Conservation (phyloP, 1,140 invertebrate species). For the Drosophila albomicans region DNA sequence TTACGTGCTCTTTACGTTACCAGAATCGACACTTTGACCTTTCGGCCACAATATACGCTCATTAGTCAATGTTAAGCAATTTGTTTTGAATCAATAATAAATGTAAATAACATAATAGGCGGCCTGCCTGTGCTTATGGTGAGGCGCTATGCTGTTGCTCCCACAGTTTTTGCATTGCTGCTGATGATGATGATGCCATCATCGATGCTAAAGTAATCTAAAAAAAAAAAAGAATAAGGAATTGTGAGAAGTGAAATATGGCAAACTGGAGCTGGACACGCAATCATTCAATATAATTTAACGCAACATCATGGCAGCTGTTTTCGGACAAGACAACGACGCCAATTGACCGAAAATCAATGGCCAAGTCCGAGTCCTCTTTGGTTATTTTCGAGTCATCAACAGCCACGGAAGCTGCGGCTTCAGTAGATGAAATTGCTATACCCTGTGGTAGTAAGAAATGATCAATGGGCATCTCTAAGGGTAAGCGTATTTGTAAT, state of each 20-base stretch:
- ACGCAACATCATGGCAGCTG: slow-evolving; percentile 75
- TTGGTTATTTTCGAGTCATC: slow-evolving; percentile 22
- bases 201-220: slow-evolving; percentile 45
- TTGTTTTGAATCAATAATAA: slow-evolving; percentile 81
- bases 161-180: slow-evolving; percentile 1
- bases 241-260: slow-evolving; percentile 71
- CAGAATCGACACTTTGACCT: slow-evolving; percentile 65
- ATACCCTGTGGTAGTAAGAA: neutral
- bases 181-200: slow-evolving; percentile 53
- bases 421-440: neutral
- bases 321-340: slow-evolving; percentile 59
- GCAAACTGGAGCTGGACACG: slow-evolving; percentile 51
- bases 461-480: too few relatives aligned
- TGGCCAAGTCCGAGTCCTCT: slow-evolving; percentile 41
- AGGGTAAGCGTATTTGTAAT: too few relatives aligned
- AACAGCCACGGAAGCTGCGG: slow-evolving; percentile 15
- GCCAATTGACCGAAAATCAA: slow-evolving; percentile 77
- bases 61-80: slow-evolving; percentile 78
- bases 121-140: slow-evolving; percentile 4
- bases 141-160: slow-evolving; percentile 1
- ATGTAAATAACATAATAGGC: slow-evolving; percentile 80
- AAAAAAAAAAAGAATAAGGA: slow-evolving; percentile 10
- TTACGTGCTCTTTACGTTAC: slow-evolving; percentile 48
- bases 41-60: slow-evolving; percentile 75
- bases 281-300: slow-evolving; percentile 65